Evolutionary conservation across 2,113 vertebrate genomes (phyloP).

Genomic region (Panthera uncia): DNA sequence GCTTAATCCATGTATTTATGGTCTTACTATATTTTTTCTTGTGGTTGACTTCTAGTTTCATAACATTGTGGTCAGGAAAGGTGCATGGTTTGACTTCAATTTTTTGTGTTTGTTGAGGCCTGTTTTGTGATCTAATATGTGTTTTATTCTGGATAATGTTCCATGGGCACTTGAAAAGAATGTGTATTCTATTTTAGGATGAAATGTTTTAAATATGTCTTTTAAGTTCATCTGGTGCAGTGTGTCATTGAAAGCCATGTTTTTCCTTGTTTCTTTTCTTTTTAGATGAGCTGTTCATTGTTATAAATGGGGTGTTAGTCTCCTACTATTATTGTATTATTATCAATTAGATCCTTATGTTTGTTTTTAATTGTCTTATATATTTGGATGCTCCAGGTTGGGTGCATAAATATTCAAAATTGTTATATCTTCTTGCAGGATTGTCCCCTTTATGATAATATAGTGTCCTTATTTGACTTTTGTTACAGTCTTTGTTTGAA

Average conservation of each 20-base stretch:
- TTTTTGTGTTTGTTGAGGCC: not conserved
- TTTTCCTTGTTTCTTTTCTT: not conserved
- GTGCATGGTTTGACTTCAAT: not conserved
- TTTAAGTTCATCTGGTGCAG: not conserved
- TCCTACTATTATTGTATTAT: not conserved
- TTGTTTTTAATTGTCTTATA: not conserved
- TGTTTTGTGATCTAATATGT: not conserved
- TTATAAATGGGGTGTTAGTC: not conserved
- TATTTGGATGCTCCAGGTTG: not conserved
- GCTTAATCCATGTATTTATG: not conserved
- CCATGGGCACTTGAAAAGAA: not conserved
- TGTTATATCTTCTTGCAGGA: not conserved
- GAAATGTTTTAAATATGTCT: not conserved
- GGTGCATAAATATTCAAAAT: not conserved
- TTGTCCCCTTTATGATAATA: not conserved
- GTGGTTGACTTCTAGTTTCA: not conserved
- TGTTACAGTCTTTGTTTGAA: not conserved
- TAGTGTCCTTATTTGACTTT: not conserved
- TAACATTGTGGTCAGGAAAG: not conserved
- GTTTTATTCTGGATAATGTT: not conserved
- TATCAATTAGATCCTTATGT: not conserved
- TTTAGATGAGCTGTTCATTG: not conserved
- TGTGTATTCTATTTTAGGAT: not conserved
- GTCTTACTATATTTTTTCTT: not conserved
- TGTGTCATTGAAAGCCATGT: not conserved